Evolutionary conservation across 2,888 invertebrate genomes (phyloP), one percentile per base, ranked within the genome.

Genomic region (Sarcophaga variegata): DNA sequence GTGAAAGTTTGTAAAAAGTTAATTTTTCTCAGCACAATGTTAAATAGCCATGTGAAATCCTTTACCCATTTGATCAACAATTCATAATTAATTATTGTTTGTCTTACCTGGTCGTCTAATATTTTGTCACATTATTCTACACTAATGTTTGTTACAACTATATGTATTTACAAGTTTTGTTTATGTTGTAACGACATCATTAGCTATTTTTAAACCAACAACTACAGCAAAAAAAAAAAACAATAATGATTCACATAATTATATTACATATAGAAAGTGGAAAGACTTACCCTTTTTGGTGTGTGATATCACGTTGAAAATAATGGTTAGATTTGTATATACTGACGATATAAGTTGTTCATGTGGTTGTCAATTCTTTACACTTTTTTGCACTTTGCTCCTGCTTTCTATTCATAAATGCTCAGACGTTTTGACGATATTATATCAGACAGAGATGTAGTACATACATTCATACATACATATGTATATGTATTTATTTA

Each of bases 371-470:
- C 14, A 17, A 45, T 45, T 63, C n/a, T 54, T 72, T 22, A 14
- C 20, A 37, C 37, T 37, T 37, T 54, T 63, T 75, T 70, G 69
- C 62, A 75, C 79, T 83, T 75, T 83, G 59, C 37, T 69, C 20
- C 37, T 60, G 1, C 10, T 37, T 2, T 62, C 70, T 69, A 20
- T 59, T 59, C 14, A 59, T n/a, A 67, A 71, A 59, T 64, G 69
- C 74, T 72, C 60, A 83, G 79, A 83, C 83, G 63, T 64, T 79
- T 70, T 83, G 83, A 59, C 83, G 79, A 79, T 76, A 47, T 54
- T 47, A 27, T 14, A 14, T n/a, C n/a, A 14, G 10, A 47, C 20
- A 49, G 47, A 3, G 47, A 47, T 54, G 54, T 54, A 2, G 4
- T 70, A 12, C 54, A 27, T 47, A 69, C 45, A 11, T 47, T 47